These are phyloP conservation scores for Goniozus legneri DNA, from an alignment of 1,140 invertebrate species.

Conservation along the genomic window DNA sequence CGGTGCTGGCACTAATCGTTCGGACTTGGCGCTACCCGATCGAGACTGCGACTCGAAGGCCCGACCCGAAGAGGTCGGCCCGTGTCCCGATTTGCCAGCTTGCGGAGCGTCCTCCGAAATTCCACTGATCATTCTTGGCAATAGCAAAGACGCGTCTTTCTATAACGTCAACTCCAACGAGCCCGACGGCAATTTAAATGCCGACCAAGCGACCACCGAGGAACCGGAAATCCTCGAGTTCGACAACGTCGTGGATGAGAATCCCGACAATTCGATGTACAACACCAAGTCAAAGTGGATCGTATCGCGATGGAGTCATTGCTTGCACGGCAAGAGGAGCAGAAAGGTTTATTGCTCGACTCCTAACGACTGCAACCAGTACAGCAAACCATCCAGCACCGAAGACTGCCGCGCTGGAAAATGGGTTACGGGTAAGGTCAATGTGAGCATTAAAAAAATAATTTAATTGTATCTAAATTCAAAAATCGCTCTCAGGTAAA, in stretches of 20 bases:
- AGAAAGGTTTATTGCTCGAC: constrained; percentile 35
- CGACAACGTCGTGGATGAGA: constrained; percentile 41
- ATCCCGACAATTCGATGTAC: constrained; percentile 36
- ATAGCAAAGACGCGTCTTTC: constrained; percentile 34
- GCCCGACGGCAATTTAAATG: constrained; percentile 26
- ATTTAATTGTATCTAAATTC: background rate
- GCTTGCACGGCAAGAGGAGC: constrained; percentile 29
- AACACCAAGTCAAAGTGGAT: constrained; percentile 42
- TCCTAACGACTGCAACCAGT: constrained; percentile 30
- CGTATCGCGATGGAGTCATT: constrained; percentile 39
- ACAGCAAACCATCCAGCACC: constrained; percentile 25
- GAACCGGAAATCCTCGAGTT: constrained; percentile 44
- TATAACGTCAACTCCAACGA: constrained; percentile 41
- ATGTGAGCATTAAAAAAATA: background rate
- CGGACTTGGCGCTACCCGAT: constrained; percentile 67
- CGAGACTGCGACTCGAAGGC: constrained; percentile 59
- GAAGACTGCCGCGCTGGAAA: constrained; percentile 38
- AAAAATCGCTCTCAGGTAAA: constrained; percentile 25
- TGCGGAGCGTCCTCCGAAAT: constrained; percentile 46
- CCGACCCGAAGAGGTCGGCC: constrained; percentile 62
- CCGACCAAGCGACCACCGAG: constrained; percentile 29
- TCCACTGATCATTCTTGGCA: constrained; percentile 34
- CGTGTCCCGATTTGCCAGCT: constrained; percentile 60
- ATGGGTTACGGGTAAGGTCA: constrained; percentile 35
- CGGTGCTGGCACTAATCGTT: constrained; percentile 57